Evolutionary conservation across 2,113 vertebrate species (phyloP), one percentile per base, ranked within the genome.

Genomic region (Tupaia tana): DNA sequence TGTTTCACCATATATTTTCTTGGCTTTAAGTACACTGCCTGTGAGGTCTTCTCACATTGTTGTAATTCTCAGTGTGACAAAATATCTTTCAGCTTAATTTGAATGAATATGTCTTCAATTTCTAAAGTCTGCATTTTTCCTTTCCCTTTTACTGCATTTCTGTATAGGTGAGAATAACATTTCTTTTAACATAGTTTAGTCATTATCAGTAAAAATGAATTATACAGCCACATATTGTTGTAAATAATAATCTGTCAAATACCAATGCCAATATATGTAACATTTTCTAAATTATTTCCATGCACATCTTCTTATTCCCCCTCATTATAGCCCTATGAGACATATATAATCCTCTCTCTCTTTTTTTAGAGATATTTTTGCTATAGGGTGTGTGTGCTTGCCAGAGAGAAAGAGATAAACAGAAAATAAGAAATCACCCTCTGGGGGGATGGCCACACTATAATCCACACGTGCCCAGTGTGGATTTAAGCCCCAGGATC

Each of bases 91-190:
- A 95, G 96, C 97, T 95, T 70, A 78, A 95, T 94, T 98, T 97
- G 96, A 98, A 98, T 96, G 92, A 96, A n/a, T 97, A 97, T 98
- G 96, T 96, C 85, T 93, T 96, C 97, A 97, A 98, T 98, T 96
- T 97, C 90, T 93, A 85, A 64, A 89, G 90, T 96, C 97, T 84
- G 94, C 87, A 84, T 78, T 95, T 97, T 98, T 61, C 77, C 89
- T 95, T 96, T 56, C 89, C 87, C 91, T 89, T 79, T 75, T 93
- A 90, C 91, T 97, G 94, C 71, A 96, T 96, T 93, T 71, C 84
- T 88, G 96, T 74, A 97, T 95, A 89, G 89, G 73, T 93, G 90
- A 98, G 86, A 97, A 98, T 89, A 97, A 90, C 96, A 95, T 95
- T 93, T 97, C 94, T 97, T 96, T 97, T 97, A 93, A 97, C 90